Conservation (phyloP, 2,888 invertebrate genomes). For the Drosophila kanekoi region DNA sequence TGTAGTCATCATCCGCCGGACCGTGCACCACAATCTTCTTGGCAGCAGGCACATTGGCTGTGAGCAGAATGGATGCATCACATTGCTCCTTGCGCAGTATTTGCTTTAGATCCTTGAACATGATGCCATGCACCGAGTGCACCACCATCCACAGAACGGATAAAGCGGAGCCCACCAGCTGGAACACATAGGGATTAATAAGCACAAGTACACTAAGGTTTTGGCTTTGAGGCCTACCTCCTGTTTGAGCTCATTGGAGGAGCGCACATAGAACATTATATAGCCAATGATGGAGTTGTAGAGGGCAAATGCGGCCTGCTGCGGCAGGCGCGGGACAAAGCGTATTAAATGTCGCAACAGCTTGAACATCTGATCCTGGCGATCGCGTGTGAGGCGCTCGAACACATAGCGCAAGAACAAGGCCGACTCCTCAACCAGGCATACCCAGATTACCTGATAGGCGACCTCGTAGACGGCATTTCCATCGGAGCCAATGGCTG, state of each 20-base stretch:
- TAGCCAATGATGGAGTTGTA: constrained; percentile 99
- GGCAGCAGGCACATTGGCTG: constrained; percentile 99
- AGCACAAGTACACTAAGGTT: not conserved
- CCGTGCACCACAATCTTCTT: constrained; percentile 99
- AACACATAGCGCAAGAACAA: constrained; percentile 97
- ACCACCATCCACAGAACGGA: constrained; percentile 99
- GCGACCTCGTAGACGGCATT: constrained; percentile 98
- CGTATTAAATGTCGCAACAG: constrained; percentile 95
- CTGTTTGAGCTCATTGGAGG: constrained; percentile 97
- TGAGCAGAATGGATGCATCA: constrained; percentile 98
- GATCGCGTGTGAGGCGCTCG: constrained; percentile 96
- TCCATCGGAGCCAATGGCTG: constrained; percentile 97
- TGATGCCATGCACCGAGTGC: constrained; percentile 99
- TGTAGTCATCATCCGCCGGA: constrained; percentile 92
- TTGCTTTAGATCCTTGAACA: constrained; percentile 99
- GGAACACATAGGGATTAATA: not conserved
- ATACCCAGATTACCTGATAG: constrained; percentile 98
- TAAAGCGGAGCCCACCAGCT: constrained; percentile 95
- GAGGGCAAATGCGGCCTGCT: constrained; percentile 98
- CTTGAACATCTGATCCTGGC: constrained; percentile 97
- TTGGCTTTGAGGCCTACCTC: constrained; percentile 85
- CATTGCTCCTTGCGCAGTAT: constrained; percentile 99
- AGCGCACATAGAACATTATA: constrained; percentile 99
- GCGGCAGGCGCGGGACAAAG: constrained; percentile 96
- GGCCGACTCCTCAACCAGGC: constrained; percentile 98